Conservation (phyloP, 2,888 invertebrate species). For the Pyralis farinalis region DNA sequence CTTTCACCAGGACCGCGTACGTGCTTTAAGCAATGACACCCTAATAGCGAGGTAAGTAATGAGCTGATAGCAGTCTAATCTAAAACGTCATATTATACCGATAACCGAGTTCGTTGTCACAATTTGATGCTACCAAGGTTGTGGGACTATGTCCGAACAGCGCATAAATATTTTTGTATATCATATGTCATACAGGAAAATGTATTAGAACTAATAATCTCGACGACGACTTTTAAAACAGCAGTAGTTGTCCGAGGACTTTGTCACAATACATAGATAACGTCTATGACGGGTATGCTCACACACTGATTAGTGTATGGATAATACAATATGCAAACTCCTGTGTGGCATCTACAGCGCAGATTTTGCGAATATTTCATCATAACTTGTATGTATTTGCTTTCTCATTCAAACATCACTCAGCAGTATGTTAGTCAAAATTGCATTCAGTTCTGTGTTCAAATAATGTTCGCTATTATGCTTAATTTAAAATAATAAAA, state of each 20-base stretch:
- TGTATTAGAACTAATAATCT: neutral
- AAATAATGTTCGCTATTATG: no score
- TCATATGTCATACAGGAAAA: no score
- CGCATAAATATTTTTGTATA: no score
- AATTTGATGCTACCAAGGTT: constrained; percentile 4
- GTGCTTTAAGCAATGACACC: constrained; percentile 54
- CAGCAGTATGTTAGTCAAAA: no score
- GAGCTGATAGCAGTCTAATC: constrained; percentile 50
- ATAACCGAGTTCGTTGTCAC: constrained; percentile 43
- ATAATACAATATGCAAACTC: constrained; percentile 1
- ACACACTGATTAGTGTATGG: neutral
- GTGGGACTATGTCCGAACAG: no score
- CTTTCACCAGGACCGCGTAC: constrained; percentile 50
- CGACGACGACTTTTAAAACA: neutral
- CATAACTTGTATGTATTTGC: neutral
- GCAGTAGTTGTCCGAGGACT: constrained; percentile 12
- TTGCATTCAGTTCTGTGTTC: no score
- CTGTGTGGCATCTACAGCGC: neutral
- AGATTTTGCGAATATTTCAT: neutral
- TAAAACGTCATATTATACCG: constrained; percentile 56
- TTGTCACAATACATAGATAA: neutral
- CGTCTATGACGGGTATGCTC: neutral
- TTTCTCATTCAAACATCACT: neutral
- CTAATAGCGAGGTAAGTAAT: constrained; percentile 53
- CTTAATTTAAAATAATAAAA: no score